A percentile compares a stretch with the other conserved stretches of the same genome.
These are phyloP conservation scores for Phrynosoma platyrhinos DNA, from an alignment of 2,113 vertebrate species.

Conservation along the genomic window DNA sequence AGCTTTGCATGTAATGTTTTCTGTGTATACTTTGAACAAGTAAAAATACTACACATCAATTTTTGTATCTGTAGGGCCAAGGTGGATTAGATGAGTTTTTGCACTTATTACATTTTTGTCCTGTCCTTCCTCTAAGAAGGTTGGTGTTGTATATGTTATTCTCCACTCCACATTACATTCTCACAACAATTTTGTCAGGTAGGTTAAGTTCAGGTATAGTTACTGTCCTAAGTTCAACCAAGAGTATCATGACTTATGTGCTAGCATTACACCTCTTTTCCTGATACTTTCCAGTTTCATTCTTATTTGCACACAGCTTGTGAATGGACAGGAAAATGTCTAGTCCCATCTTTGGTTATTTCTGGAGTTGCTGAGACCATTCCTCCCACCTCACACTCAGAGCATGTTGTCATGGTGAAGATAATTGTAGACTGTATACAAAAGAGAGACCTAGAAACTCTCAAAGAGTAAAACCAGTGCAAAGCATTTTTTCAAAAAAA, in stretches of 20 bases:
- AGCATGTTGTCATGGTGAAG: conserved; percentile 40
- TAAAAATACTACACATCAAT: no score
- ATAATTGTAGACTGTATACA: conserved; percentile 38
- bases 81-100: no score
- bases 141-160: no score
- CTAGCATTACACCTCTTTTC: background rate
- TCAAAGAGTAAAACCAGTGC: conserved; percentile 33
- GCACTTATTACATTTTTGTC: no score
- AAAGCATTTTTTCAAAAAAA: conserved; percentile 15
- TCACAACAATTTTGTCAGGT: no score
- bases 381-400: conserved; percentile 33
- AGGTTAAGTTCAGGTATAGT: no score
- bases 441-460: conserved; percentile 37
- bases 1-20: no score
- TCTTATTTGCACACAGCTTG: background rate
- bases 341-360: background rate
- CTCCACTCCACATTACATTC: no score
- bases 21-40: no score
- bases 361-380: conserved; percentile 55
- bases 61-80: no score
- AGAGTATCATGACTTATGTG: background rate
- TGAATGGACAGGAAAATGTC: background rate
- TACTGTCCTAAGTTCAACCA: no score
- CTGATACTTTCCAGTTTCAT: background rate
- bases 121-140: no score